phyloP scores from a whole-genome alignment of 2,888 invertebrate species.

The Cistogaster globosa region DNA sequence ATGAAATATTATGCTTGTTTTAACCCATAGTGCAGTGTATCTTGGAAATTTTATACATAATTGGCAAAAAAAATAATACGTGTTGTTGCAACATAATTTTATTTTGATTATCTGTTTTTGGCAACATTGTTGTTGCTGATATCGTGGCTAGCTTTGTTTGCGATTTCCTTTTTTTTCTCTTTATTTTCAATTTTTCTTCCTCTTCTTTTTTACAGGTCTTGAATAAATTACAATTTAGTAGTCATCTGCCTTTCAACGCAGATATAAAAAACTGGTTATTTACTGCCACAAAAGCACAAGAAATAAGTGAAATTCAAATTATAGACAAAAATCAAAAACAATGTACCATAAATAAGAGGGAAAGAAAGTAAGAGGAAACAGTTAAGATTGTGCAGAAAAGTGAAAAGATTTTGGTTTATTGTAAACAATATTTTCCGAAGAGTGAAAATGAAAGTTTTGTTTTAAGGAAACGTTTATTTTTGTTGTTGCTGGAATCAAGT shows the following conservation, averaged over 20 bases:
- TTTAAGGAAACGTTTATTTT: neutral
- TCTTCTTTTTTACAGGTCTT: constrained; percentile 38
- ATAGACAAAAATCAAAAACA: constrained; percentile 17
- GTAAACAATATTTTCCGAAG: constrained; percentile 24
- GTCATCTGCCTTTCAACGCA: constrained; percentile 69
- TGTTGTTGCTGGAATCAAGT: constrained; percentile 15
- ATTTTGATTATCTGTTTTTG: constrained; percentile 34
- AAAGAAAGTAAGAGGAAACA: constrained; percentile 44
- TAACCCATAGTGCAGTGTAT: constrained; percentile 25
- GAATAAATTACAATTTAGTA: constrained; percentile 69
- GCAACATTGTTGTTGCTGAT: constrained; percentile 52
- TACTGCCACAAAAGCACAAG: constrained; percentile 36
- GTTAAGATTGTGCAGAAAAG: constrained; percentile 35
- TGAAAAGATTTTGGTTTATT: constrained; percentile 29
- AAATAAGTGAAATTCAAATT: constrained; percentile 51
- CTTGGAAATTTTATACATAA: constrained; percentile 50
- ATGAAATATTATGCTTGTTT: too few species aligned
- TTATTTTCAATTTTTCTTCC: constrained; percentile 26
- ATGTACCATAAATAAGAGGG: neutral
- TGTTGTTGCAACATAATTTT: constrained; percentile 65
- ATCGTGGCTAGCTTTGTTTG: constrained; percentile 49
- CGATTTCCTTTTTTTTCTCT: neutral
- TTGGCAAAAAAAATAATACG: constrained; percentile 57
- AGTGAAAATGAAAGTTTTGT: constrained; percentile 45
- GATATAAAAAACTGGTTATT: constrained; percentile 66